Evolutionary conservation across 2,797 vertebrate species (phyloP).

Genomic region (Halcyon badia): DNA sequence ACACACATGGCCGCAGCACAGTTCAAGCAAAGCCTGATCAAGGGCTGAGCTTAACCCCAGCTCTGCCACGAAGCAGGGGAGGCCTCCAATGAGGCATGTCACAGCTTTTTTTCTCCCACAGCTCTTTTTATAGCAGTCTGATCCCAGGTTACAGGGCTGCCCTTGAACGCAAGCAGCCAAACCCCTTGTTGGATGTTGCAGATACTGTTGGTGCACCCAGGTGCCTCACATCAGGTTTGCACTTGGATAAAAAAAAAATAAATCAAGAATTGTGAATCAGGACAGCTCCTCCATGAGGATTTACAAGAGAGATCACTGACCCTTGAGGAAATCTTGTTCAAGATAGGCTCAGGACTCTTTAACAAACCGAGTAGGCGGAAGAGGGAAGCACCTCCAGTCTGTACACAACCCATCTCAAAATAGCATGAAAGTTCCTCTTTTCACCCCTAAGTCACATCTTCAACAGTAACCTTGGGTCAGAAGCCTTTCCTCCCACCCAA

Average conservation of each 20-base stretch:
- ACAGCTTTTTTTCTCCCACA: neutral
- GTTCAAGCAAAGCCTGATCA: neutral
- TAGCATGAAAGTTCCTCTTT: neutral
- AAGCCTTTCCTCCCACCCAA: neutral
- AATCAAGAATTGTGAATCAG: neutral
- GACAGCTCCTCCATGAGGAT: neutral
- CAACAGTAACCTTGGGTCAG: neutral
- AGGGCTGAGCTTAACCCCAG: neutral
- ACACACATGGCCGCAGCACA: neutral
- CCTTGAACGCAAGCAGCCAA: neutral
- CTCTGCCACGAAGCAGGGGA: neutral
- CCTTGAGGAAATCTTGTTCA: neutral
- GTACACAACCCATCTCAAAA: neutral
- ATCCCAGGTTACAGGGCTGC: neutral
- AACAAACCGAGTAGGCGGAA: neutral
- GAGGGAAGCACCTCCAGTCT: neutral
- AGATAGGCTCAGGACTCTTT: neutral
- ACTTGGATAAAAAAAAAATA: neutral
- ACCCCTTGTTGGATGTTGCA: fast-evolving
- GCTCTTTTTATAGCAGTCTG: neutral
- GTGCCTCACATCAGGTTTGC: neutral
- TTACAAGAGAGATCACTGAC: neutral
- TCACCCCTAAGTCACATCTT: neutral
- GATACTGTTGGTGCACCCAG: neutral
- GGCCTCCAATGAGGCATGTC: fast-evolving